These are phyloP conservation scores for Galerucella nymphaeae DNA, from an alignment of 2,888 invertebrate species.

Conservation along the genomic window DNA sequence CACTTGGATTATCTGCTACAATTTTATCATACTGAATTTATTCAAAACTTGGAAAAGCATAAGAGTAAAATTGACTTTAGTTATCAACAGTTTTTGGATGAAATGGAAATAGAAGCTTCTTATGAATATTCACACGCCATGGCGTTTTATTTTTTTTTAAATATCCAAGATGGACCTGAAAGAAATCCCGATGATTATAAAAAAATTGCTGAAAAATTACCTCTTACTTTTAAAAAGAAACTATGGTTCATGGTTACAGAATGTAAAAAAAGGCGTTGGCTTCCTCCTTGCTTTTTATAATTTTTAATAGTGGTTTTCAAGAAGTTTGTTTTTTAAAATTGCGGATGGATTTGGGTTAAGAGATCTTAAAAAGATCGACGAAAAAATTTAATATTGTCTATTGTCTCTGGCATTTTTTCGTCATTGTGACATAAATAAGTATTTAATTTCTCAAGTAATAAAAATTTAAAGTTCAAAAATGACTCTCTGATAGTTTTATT, in stretches of 20 bases:
- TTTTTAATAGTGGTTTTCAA: no score
- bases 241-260: slow-evolving; percentile 12
- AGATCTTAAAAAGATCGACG: no score
- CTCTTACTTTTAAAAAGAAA: slow-evolving; percentile 1
- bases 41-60: slow-evolving; percentile 10
- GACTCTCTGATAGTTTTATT: slow-evolving; percentile 60
- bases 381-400: no score
- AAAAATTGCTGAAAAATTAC: neutral
- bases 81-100: slow-evolving; percentile 18
- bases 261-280: slow-evolving; percentile 26
- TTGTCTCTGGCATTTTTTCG: no score
- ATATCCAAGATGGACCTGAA: neutral
- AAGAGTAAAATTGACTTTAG: slow-evolving; percentile 15
- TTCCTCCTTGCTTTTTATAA: slow-evolving; percentile 4
- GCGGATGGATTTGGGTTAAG: no score
- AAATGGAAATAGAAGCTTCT: slow-evolving; percentile 17
- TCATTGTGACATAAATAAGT: no score
- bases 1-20: slow-evolving; percentile 40
- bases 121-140: slow-evolving; percentile 1
- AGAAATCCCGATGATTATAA: neutral
- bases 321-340: no score
- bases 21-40: slow-evolving; percentile 31
- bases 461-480: slow-evolving; percentile 24
- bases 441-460: neutral
- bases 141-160: neutral